Evolutionary conservation across 1,140 invertebrate species (phyloP), one percentile per base, ranked within the genome.

Genomic region (Ceratina calcarata): DNA sequence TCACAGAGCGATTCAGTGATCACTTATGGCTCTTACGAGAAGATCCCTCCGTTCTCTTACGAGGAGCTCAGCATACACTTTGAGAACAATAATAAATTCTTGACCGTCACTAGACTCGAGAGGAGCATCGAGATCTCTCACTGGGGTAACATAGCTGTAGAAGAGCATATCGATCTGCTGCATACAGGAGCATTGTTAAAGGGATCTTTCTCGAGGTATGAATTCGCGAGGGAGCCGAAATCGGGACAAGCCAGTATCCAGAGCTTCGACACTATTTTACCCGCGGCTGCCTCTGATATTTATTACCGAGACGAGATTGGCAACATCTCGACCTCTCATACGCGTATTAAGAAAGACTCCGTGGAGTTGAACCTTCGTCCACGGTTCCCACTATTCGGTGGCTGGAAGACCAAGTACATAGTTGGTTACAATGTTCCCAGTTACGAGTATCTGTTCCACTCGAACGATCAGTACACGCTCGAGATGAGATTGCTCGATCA

Each of bases 111-210:
- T 0, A 94, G 94, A 55, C 91, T 99, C 83, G 96, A 98, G 77
- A 94, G 99, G 55, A 93, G 95, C 0, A 97, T 99, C 88, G 99
- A 99, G 93, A 95, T 99, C 1, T 99, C 99, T 0, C 99, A 99
- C 91, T 99, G 99, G 99, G 99, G 99, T 20, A 99, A 99, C 88
- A 98, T 99, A 91, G 98, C 99, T 82, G 94, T 99, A 3, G 98
- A 99, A 91, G 99, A 99, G 91, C 95, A 96, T 0, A 95, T 99
- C 89, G 97, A 99, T 89, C 94, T 99, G 80, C 91, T 96, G 22
- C 99, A 99, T 89, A 96, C 96, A 69, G 99, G 99, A 37, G 99
- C 99, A 15, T 94, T 95, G 80, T 92, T 99, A 0, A 99, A 97
- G 89, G 98, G 98, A 7, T 95, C 98, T n/a, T 99, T 99, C 91